phyloP scores from a whole-genome alignment of 2,888 invertebrate genomes.

The Ormyrus rosae region DNA sequence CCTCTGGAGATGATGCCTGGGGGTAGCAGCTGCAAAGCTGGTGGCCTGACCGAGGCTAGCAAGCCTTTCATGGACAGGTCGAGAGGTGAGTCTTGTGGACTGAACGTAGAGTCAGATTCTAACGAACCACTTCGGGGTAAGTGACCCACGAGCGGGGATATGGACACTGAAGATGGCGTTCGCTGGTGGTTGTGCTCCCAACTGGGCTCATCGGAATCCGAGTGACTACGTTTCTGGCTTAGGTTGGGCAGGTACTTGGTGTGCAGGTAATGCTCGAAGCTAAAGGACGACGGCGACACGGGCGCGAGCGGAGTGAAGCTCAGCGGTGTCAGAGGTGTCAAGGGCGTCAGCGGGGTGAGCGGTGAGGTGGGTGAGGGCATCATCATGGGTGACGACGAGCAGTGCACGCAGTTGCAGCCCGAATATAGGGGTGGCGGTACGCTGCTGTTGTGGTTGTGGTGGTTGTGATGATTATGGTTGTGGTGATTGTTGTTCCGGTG shows the following conservation, averaged over 20 bases:
- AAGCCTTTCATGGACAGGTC: conserved; percentile 88
- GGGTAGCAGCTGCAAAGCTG: conserved; percentile 77
- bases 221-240: conserved; percentile 78
- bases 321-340: conserved; percentile 75
- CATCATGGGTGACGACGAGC: conserved; percentile 68
- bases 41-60: conserved; percentile 62
- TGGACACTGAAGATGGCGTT: conserved; percentile 27
- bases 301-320: conserved; percentile 78
- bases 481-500: conserved; percentile 58
- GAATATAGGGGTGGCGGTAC: conserved; percentile 65
- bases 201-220: conserved; percentile 81
- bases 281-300: conserved; percentile 78
- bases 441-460: conserved; percentile 31
- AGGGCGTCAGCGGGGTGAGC: conserved; percentile 74
- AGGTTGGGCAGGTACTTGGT: conserved; percentile 82
- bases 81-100: conserved; percentile 89
- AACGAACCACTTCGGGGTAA: conserved; percentile 74
- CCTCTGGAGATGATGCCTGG: conserved; percentile 78
- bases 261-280: conserved; percentile 81
- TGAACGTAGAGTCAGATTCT: conserved; percentile 75
- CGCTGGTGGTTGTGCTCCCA: conserved; percentile 50
- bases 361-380: conserved; percentile 78
- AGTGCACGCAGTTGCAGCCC: conserved; percentile 69
- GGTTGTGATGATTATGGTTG: conserved; percentile 61
- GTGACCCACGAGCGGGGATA: conserved; percentile 36